These are phyloP conservation scores for Palythoa grandis DNA, from an alignment of 92 coral and sea anemone species.

Conservation along the genomic window DNA sequence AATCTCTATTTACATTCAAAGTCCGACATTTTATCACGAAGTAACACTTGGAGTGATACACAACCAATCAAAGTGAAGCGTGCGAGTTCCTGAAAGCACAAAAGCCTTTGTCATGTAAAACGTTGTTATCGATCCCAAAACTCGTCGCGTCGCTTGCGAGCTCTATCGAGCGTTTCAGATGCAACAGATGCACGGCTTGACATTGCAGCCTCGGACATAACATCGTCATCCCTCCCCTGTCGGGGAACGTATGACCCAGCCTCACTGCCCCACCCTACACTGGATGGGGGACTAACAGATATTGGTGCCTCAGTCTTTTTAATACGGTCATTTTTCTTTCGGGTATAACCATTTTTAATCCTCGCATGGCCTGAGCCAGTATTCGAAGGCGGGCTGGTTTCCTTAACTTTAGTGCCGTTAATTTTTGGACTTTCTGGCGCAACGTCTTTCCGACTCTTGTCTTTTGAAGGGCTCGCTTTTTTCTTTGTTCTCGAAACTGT, in stretches of 20 bases:
- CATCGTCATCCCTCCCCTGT: conserved; percentile 73
- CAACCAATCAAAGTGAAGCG: background rate
- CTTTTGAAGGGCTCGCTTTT: conserved; percentile 19
- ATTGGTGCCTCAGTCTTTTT: background rate
- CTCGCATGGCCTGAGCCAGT: conserved; percentile 51
- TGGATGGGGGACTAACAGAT: conserved; percentile 44
- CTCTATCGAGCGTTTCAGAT: conserved; percentile 79
- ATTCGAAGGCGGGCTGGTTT: conserved; percentile 58
- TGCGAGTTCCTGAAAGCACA: background rate
- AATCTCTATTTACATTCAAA: background rate
- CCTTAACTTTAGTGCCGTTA: conserved; percentile 1
- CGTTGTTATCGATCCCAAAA: conserved; percentile 68
- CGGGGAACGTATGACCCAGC: conserved; percentile 40
- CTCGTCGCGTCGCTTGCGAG: conserved; percentile 77
- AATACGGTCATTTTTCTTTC: conserved; percentile 30
- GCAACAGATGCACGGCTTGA: conserved; percentile 87
- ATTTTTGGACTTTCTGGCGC: background rate
- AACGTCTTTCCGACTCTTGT: conserved; percentile 22
- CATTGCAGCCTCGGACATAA: conserved; percentile 82
- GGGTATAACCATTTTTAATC: conserved; percentile 48
- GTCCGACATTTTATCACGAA: background rate
- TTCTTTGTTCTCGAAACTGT: conserved; percentile 57
- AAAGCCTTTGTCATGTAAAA: background rate
- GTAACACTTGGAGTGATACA: background rate
- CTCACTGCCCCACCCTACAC: conserved; percentile 40